Conservation (phyloP, 2,113 vertebrate genomes). For the Murina feae region DNA sequence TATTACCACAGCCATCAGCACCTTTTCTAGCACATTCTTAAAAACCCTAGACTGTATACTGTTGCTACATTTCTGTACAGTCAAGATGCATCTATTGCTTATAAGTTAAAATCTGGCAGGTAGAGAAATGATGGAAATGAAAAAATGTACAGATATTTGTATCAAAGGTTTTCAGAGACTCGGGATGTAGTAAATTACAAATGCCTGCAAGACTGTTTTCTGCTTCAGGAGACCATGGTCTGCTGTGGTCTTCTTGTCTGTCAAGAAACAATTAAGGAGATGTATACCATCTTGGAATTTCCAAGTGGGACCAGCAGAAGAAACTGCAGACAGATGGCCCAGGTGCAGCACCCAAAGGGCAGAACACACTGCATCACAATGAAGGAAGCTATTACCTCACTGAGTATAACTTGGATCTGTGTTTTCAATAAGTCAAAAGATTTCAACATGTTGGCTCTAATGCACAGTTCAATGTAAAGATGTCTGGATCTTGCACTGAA, state of each 20-base stretch:
- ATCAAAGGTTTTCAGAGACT: not conserved
- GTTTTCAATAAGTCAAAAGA: slow-evolving; percentile 9
- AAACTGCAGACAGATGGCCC: slow-evolving; percentile 12
- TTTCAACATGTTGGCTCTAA: not conserved
- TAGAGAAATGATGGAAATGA: slow-evolving; percentile 22
- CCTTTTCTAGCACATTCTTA: slow-evolving; percentile 36
- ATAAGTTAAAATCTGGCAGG: not conserved
- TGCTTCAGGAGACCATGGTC: not conserved
- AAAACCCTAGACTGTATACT: not conserved
- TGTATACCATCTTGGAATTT: slow-evolving; percentile 8
- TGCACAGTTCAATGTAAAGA: not conserved
- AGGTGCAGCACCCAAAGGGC: not conserved
- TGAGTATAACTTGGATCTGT: not conserved
- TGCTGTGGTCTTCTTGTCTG: slow-evolving; percentile 10
- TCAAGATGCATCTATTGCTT: slow-evolving; percentile 36
- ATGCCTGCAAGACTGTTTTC: not conserved
- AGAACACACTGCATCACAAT: rapidly evolving
- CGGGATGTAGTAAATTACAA: not conserved
- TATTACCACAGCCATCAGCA: slow-evolving; percentile 59
- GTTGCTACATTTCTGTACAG: slow-evolving; percentile 16
- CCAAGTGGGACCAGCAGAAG: not conserved
- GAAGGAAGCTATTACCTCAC: slow-evolving; percentile 28
- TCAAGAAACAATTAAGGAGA: slow-evolving; percentile 49
- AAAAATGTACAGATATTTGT: not conserved
- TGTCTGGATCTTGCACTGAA: not conserved